Evolutionary conservation across 2,113 vertebrate genomes (phyloP), one percentile per base, ranked within the genome.

Genomic region (Bubo bubo): DNA sequence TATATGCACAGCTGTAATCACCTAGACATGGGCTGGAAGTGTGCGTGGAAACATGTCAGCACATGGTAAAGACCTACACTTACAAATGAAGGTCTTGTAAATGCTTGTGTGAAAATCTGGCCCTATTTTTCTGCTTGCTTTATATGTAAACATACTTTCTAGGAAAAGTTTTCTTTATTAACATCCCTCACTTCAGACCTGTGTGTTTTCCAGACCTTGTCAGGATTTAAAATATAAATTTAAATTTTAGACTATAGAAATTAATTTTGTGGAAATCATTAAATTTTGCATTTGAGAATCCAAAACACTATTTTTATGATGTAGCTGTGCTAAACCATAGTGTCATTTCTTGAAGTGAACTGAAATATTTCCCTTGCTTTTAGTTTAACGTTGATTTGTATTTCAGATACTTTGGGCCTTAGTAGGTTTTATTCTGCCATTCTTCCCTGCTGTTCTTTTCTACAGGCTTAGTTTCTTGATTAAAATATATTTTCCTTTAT

Each of bases 401-500:
- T 70, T 49, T 94, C 62, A 73, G 9, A 35, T 92, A 19, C 32
- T 90, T 35, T 76, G 41, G 10, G 10, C 12, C 34, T 73, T 68
- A 27, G 30, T n/a, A 52, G 58, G 14, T 35, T 91, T 91, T 93
- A 55, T 59, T 86, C 58, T 91, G 23, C 6, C 21, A 6, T 92
- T 82, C 71, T 94, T 87, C 39, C 92, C 62, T 90, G 77, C 74
- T 86, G 58, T 62, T 95, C 35, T 79, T 72, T 96, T 80, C 17
- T 86, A 49, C 24, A 50, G 41, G n/a, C 32, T 94, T 58, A 35
- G 17, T 85, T 85, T 39, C 66, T 95, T 93, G 87, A 90, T 89
- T 94, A 91, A 92, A 52, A 32, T 79, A 1, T 50, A n/a, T 91
- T 94, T 96, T 81, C 23, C 35, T 90, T 79, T 76, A 53, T 0